Conservation (phyloP, 1,140 invertebrate species). For the Meloidogyne chitwoodi region DNA sequence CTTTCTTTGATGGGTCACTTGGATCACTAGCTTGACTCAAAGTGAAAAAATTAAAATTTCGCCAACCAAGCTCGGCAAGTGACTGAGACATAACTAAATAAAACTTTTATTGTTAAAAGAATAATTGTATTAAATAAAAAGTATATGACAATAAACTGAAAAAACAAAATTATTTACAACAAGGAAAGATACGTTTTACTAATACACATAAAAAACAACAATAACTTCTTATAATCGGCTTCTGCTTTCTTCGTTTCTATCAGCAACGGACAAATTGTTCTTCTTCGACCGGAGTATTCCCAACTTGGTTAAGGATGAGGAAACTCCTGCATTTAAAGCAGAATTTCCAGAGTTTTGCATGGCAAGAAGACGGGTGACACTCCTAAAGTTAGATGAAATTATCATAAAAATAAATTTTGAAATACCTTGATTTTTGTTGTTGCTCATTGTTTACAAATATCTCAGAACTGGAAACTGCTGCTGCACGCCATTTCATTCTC, state of each 20-base stretch:
- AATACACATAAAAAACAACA: no score
- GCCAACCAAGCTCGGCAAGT: slow-evolving; percentile 48
- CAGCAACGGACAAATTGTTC: not conserved
- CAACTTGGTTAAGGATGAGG: not conserved
- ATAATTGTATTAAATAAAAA: not conserved
- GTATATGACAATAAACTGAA: not conserved
- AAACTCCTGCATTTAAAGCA: not conserved
- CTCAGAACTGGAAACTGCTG: not conserved
- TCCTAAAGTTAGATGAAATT: not conserved
- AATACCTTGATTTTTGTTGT: not conserved
- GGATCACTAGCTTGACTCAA: slow-evolving; percentile 31
- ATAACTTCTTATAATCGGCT: not conserved
- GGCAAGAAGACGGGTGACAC: not conserved
- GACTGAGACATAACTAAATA: slow-evolving; percentile 22
- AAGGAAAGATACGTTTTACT: no score
- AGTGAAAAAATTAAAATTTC: slow-evolving; percentile 51
- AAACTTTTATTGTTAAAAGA: not conserved
- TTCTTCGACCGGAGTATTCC: not conserved
- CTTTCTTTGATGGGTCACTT: slow-evolving; percentile 28
- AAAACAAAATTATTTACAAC: not conserved
- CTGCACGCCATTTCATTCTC: not conserved
- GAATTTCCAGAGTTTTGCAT: not conserved
- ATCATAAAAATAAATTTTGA: not conserved
- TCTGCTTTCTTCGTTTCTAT: not conserved
- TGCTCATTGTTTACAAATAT: not conserved